phyloP scores from a whole-genome alignment of 1,140 invertebrate species.

The Drosophila takahashii region DNA sequence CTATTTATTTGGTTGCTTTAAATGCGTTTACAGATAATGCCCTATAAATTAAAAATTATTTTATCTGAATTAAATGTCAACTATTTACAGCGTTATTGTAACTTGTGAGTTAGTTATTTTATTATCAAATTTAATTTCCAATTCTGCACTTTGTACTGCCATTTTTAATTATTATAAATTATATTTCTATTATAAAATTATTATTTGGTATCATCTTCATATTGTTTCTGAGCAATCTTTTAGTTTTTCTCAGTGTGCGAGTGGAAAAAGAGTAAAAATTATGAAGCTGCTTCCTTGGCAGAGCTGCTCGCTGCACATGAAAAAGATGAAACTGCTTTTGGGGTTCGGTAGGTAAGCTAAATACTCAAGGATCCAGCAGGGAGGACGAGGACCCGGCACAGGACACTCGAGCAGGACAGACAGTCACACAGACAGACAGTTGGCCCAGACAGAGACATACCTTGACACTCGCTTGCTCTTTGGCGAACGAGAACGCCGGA shows the following conservation, averaged over 20 bases:
- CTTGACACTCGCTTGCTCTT: conserved; percentile 59
- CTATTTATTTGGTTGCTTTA: too few relatives aligned
- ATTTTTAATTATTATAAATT: too few relatives aligned
- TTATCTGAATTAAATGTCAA: too few relatives aligned
- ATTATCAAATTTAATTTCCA: too few relatives aligned
- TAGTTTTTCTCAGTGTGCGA: conserved; percentile 17
- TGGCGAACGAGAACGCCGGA: conserved; percentile 34
- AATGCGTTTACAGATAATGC: too few relatives aligned
- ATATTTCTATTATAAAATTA: too few relatives aligned
- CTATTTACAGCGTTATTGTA: too few relatives aligned
- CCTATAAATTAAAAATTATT: too few relatives aligned
- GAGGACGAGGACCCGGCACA: conserved; percentile 31
- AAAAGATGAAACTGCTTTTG: conserved; percentile 73
- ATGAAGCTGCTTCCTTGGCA: conserved; percentile 57
- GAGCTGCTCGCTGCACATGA: conserved; percentile 62
- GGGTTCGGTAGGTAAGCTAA: conserved; percentile 66
- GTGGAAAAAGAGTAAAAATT: conserved; percentile 64
- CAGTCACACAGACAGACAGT: conserved; percentile 34
- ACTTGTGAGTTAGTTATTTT: too few relatives aligned
- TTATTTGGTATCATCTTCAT: too few relatives aligned
- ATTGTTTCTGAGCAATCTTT: too few relatives aligned
- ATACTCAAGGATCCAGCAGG: conserved; percentile 59
- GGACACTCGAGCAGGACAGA: conserved; percentile 19
- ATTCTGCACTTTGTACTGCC: too few relatives aligned
- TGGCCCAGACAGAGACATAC: conserved; percentile 50